These are phyloP conservation scores for Macrotrachela quadricornifera DNA, from an alignment of 1,140 invertebrate species.

Conservation along the genomic window DNA sequence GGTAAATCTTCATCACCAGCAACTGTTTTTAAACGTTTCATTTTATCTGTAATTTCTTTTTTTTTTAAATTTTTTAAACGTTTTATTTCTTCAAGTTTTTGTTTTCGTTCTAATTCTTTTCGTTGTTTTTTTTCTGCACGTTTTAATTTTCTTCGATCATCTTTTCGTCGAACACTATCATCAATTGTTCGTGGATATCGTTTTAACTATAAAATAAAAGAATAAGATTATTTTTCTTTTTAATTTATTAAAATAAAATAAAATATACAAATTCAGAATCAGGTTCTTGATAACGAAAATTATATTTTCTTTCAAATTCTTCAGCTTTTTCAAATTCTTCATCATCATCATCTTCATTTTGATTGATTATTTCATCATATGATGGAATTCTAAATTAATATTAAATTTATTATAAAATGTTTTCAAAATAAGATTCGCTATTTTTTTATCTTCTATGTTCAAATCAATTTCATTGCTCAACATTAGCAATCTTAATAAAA, in stretches of 20 bases:
- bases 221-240: background rate
- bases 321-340: conserved; percentile 53
- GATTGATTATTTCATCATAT: conserved; percentile 46
- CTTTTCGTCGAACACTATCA: conserved; percentile 53
- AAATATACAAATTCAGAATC: conserved; percentile 72
- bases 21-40: conserved; percentile 64
- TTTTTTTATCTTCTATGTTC: too few relatives aligned
- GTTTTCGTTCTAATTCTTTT: conserved; percentile 53
- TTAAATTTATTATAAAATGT: too few relatives aligned
- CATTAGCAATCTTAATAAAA: too few relatives aligned
- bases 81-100: conserved; percentile 62
- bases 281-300: conserved; percentile 86
- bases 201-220: conserved; percentile 42
- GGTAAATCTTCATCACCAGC: conserved; percentile 46
- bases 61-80: conserved; percentile 61
- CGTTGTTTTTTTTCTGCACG: conserved; percentile 47
- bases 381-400: conserved; percentile 37
- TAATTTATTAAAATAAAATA: conserved; percentile 15
- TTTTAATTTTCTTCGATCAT: conserved; percentile 53
- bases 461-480: too few relatives aligned
- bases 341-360: conserved; percentile 35
- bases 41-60: conserved; percentile 70
- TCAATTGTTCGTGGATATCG: conserved; percentile 70
- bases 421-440: too few relatives aligned
- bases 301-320: conserved; percentile 79